These are phyloP conservation scores for Pteromalus puparum DNA, from an alignment of 1,140 invertebrate genomes.

Conservation along the genomic window DNA sequence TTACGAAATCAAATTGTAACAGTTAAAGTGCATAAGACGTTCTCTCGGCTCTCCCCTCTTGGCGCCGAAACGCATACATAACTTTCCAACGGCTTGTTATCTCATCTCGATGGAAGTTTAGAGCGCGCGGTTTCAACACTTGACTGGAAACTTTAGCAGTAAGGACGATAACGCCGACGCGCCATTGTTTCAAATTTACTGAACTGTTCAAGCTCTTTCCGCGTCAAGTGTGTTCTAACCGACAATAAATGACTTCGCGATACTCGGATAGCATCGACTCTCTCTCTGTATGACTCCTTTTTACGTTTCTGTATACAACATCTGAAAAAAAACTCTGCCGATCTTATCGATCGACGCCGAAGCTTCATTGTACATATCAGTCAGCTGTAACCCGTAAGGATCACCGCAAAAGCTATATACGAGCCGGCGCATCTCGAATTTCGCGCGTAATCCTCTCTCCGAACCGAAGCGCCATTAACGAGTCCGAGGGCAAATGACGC, in stretches of 20 bases:
- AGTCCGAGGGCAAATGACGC: not conserved
- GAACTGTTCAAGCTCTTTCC: not conserved
- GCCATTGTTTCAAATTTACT: conserved; percentile 16
- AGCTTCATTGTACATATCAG: not conserved
- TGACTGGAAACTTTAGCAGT: conserved; percentile 1
- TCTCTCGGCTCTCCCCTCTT: not conserved
- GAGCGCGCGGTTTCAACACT: not conserved
- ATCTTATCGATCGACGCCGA: too few species aligned
- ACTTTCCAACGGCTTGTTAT: not conserved
- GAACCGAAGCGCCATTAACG: not conserved
- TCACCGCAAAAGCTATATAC: not conserved
- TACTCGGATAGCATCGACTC: too few species aligned
- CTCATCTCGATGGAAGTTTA: not conserved
- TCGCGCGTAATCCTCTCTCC: not conserved
- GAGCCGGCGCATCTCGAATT: not conserved
- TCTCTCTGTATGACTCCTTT: too few species aligned
- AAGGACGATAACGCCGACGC: not conserved
- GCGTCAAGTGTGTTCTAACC: not conserved
- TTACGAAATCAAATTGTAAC: too few species aligned
- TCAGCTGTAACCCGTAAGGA: not conserved
- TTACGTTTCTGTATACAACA: too few species aligned
- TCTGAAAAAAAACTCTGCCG: too few species aligned
- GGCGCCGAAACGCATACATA: not conserved
- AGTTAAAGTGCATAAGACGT: too few species aligned
- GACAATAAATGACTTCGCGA: not conserved